Conservation (phyloP, 2,888 invertebrate genomes). For the Byasa hedistus region DNA sequence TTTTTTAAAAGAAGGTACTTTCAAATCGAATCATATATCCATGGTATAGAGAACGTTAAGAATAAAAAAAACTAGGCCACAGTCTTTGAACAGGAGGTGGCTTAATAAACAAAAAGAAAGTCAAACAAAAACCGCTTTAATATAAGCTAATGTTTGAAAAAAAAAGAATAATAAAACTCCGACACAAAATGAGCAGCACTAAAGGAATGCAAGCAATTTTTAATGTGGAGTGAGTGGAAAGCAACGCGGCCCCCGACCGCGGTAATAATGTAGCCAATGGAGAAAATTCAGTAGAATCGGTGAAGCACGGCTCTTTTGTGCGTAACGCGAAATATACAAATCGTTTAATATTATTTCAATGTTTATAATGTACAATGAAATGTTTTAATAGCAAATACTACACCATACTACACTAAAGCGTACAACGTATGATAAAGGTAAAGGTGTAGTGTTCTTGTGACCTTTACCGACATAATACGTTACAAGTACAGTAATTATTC, state of each 20-base stretch:
- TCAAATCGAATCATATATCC: no score
- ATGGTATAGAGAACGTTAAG: not conserved
- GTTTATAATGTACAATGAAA: not conserved
- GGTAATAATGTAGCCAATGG: slow-evolving; percentile 61
- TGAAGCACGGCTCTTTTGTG: slow-evolving; percentile 34
- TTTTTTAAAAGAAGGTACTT: no score
- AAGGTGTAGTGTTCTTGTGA: no score
- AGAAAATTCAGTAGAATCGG: slow-evolving; percentile 51
- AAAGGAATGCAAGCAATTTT: slow-evolving; percentile 77
- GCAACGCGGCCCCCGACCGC: slow-evolving; percentile 50
- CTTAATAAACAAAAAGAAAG: slow-evolving; percentile 44
- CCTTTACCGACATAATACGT: no score
- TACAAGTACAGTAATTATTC: no score
- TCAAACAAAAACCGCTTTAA: slow-evolving; percentile 58
- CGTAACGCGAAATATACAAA: not conserved
- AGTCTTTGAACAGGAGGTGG: slow-evolving; percentile 6
- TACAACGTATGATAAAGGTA: no score
- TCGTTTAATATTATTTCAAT: not conserved
- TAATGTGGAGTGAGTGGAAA: slow-evolving; percentile 66
- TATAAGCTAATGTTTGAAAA: slow-evolving; percentile 48
- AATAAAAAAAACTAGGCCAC: slow-evolving; percentile 15
- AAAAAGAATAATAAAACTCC: slow-evolving; percentile 62
- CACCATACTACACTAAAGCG: no score
- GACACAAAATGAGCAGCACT: slow-evolving; percentile 63
- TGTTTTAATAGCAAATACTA: not conserved